Evolutionary conservation across 2,797 vertebrate genomes (phyloP).

Genomic region (Sparidentex hasta): DNA sequence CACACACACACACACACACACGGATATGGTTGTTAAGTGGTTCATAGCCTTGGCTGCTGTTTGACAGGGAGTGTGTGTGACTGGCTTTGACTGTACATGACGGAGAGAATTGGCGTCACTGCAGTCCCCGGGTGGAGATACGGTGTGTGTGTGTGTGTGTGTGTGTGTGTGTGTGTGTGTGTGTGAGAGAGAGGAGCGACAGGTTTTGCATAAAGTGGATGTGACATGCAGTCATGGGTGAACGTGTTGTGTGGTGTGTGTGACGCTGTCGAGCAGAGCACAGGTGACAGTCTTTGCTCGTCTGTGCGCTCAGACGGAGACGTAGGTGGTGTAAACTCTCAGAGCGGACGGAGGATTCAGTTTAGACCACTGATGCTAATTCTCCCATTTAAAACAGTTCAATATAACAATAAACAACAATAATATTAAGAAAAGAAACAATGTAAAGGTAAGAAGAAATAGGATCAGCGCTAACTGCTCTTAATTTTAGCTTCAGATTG

Average conservation of each 20-base stretch:
- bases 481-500: no score
- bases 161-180: conserved; percentile 17
- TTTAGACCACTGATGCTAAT: not conserved
- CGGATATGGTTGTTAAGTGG: conserved; percentile 17
- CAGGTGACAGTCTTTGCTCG: conserved; percentile 33
- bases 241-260: conserved; percentile 18
- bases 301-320: conserved; percentile 20
- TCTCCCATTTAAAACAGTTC: not conserved
- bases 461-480: no score
- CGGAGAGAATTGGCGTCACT: conserved; percentile 34
- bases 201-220: conserved; percentile 44
- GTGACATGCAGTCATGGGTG: conserved; percentile 42
- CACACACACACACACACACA: conserved; percentile 22
- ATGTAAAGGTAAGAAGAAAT: not conserved
- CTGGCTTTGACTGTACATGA: conserved; percentile 56
- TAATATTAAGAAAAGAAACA: no score
- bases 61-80: conserved; percentile 50
- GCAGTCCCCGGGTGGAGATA: conserved; percentile 5
- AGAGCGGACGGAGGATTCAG: not conserved
- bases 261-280: not conserved
- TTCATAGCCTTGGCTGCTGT: conserved; percentile 42
- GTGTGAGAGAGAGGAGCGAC: conserved; percentile 23
- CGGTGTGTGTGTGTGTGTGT: conserved; percentile 9
- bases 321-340: not conserved
- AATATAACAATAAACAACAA: no score